Evolutionary conservation across 2,113 vertebrate genomes (phyloP), one percentile per base, ranked within the genome.

Genomic region (Misgurnus anguillicaudatus): DNA sequence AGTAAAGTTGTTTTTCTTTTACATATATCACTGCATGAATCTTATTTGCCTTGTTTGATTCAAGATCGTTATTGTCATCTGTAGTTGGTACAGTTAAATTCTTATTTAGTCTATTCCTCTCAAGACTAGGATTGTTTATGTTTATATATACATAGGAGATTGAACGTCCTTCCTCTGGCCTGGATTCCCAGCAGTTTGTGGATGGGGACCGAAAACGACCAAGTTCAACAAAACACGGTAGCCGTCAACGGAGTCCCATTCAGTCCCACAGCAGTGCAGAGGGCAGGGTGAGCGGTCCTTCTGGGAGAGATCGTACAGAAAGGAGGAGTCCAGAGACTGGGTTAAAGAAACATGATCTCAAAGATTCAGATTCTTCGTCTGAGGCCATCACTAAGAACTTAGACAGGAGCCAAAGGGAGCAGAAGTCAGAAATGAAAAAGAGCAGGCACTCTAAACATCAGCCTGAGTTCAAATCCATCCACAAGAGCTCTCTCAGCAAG

Each of bases 131-230:
- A 31, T 31, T 31, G 24, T 31, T 66, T 77, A 57, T 57, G n/a
- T 57, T 0, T 16, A 63, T 68, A 48, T 71, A 10, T 85, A n/a
- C 71, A 55, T 84, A 93, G 92, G 92, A 91, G 81, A 75, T 70
- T 80, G 84, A 86, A 68, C 81, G 77, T 42, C 69, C 39, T 78
- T 78, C 42, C 51, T 45, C 53, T 55, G 17, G 17, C 38, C 39
- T 45, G 60, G 64, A 81, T 38, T 64, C 61, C 61, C 42, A 76
- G 47, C 16, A 76, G 45, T 62, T 58, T 47, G 5, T 47, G 41
- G 61, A 11, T 53, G 31, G 9, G 60, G 74, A 76, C 3, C 38
- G 45, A 64, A 76, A 76, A 64, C 74, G 61, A 13, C 10, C 42
- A 19, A 53, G 47, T 0, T 16, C 45, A 51, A 51, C 58, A 45